These are phyloP conservation scores for Idaea biselata DNA, from an alignment of 2,888 invertebrate genomes.

Conservation along the genomic window DNA sequence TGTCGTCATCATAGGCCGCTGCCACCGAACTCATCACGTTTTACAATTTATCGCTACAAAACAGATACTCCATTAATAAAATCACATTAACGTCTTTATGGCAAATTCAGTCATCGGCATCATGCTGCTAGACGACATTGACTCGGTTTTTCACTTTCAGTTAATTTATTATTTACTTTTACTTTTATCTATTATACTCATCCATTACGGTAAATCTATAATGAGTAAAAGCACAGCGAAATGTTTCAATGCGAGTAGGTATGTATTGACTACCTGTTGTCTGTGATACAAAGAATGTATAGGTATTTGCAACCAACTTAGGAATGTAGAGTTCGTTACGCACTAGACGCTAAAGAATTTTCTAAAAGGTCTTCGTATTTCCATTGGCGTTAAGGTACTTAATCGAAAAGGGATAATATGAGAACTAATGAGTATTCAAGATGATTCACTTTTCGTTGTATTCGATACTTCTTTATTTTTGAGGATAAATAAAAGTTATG, in stretches of 20 bases:
- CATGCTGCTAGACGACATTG: constrained; percentile 14
- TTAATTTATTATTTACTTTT: constrained; percentile 21
- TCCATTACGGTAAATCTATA: neutral
- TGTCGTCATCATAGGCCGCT: constrained; percentile 62
- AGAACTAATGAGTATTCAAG: constrained; percentile 9
- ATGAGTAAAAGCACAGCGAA: neutral
- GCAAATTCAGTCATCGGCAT: constrained; percentile 11
- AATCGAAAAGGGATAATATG: constrained; percentile 5
- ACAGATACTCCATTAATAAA: constrained; percentile 35
- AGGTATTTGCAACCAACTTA: neutral
- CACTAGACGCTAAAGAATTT: neutral
- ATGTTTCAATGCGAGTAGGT: neutral
- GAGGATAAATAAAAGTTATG: constrained; percentile 28
- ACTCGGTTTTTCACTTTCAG: constrained; percentile 25
- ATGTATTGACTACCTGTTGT: neutral
- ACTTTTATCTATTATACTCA: constrained; percentile 17
- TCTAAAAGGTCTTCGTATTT: neutral
- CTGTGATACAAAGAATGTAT: neutral
- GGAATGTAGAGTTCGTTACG: neutral
- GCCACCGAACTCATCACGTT: constrained; percentile 44
- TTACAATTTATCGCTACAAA: constrained; percentile 40
- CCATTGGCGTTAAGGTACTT: neutral
- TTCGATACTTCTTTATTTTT: constrained; percentile 26
- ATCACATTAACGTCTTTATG: constrained; percentile 25
- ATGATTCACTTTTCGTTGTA: constrained; percentile 26